Evolutionary conservation across 2,888 invertebrate genomes (phyloP).

Genomic region (Epinotia nisella): DNA sequence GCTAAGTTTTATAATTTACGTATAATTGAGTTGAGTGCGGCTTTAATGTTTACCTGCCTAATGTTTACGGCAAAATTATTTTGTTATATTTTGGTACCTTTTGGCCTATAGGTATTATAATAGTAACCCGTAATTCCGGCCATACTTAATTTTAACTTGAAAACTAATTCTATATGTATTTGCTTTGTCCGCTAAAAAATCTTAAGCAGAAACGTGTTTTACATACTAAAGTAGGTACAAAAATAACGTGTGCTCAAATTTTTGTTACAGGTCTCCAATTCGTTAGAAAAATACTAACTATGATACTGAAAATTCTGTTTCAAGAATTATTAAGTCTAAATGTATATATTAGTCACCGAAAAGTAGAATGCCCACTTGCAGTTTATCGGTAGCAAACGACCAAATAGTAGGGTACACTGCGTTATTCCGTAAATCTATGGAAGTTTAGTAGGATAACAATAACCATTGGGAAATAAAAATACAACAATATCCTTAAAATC

Average conservation of each 20-base stretch:
- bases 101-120: too few species aligned
- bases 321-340: too few species aligned
- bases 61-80: background rate
- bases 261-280: too few species aligned
- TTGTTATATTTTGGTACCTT: background rate
- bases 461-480: constrained; percentile 1
- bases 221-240: too few species aligned
- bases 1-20: constrained; percentile 22
- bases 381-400: background rate
- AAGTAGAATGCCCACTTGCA: background rate
- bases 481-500: background rate
- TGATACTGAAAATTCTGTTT: too few species aligned
- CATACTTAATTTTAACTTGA: background rate
- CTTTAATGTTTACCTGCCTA: background rate
- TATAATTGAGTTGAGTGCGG: constrained; percentile 26
- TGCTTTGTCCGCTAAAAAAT: too few species aligned
- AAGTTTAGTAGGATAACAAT: background rate
- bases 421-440: background rate
- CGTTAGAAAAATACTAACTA: too few species aligned
- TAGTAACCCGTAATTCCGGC: background rate
- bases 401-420: background rate
- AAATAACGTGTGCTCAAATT: too few species aligned
- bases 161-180: background rate
- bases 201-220: too few species aligned
- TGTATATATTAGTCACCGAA: background rate